These are phyloP conservation scores for Parauchenoglanis ngamensis DNA, from an alignment of 2,797 vertebrate species.

Conservation along the genomic window DNA sequence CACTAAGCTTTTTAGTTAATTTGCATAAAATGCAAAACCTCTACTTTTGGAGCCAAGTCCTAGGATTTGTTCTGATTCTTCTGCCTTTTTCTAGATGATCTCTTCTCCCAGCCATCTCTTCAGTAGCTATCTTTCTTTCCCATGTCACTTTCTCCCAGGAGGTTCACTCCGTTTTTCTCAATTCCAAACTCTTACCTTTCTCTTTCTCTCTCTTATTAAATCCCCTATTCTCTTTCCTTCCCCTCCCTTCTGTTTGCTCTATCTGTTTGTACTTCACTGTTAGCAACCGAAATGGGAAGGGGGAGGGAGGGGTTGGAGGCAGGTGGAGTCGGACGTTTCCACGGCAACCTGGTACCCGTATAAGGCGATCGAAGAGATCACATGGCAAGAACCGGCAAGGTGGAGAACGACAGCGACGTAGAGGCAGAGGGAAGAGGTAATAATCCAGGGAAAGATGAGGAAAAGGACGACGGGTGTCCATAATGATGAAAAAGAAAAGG, in stretches of 20 bases:
- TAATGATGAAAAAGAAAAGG: conserved; percentile 15
- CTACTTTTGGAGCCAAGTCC: not conserved
- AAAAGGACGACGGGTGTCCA: conserved; percentile 6
- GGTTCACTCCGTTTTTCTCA: not conserved
- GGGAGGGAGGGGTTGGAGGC: conserved; percentile 67
- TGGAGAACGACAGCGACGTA: conserved; percentile 54
- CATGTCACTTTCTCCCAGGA: not conserved
- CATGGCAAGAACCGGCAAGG: conserved; percentile 62
- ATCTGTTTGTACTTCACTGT: conserved; percentile 63
- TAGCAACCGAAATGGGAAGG: conserved; percentile 56
- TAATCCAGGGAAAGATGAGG: conserved; percentile 10
- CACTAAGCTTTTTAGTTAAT: not conserved
- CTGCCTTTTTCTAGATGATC: not conserved
- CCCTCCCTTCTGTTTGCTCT: conserved; percentile 58
- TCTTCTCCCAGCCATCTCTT: not conserved
- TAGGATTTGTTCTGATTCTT: not conserved
- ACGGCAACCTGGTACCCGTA: conserved; percentile 82
- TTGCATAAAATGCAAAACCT: conserved; percentile 21
- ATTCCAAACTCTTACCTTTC: conserved; percentile 30
- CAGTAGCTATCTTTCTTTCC: not conserved
- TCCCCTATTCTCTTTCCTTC: conserved; percentile 34
- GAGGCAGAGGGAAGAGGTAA: conserved; percentile 47
- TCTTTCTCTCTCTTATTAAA: conserved; percentile 4
- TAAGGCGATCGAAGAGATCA: conserved; percentile 77
- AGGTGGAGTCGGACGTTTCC: conserved; percentile 89